Evolutionary conservation across 2,888 invertebrate genomes (phyloP), one percentile per base, ranked within the genome.

Genomic region (Lepetodrilus schrolli): DNA sequence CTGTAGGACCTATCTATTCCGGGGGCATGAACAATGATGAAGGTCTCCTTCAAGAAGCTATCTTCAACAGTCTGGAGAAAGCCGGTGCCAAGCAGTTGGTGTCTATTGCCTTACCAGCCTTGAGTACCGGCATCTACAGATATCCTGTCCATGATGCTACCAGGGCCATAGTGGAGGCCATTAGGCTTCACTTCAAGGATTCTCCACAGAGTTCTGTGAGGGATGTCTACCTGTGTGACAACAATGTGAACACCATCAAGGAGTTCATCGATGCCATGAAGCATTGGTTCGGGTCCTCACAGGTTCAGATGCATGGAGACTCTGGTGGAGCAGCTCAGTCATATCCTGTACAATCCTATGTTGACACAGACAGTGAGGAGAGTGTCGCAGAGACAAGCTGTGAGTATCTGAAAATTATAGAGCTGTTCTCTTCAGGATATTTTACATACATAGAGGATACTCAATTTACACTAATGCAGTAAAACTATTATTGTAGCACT

Each of bases 111-210:
- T 76, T 83, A 5, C 81, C 83, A 37, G 80, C 81, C 65, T 66
- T 83, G 38, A 81, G 83, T 1, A 79, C 80, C 21, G 83, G 83
- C 1, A 80, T 75, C 72, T 76, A 80, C 13, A 79, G 76, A 49
- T 83, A 80, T 58, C 83, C 81, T 1, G 79, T 80, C 23, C 68
- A 66, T 8, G 75, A 72, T 23, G 74, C 80, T 4, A 80, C 83
- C 43, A 76, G 73, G n/a, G 37, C 4, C 2, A 70, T 70, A 21
- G 21, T 51, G n/a, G 51, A 70, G 17, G 70, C 70, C 8, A 51
- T 50, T 8, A n/a, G 38, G 37, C 17, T 7, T 0, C 26, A 70
- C 17, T 50, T 51, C 37, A 51, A 7, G 20, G 65, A 66, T 36
- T 58, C 37, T 30, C 74, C 74, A 17, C 1, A 58, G 10, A 70